Evolutionary conservation across 2,888 invertebrate genomes (phyloP), one percentile per base, ranked within the genome.

Genomic region (Eilema griseolum): DNA sequence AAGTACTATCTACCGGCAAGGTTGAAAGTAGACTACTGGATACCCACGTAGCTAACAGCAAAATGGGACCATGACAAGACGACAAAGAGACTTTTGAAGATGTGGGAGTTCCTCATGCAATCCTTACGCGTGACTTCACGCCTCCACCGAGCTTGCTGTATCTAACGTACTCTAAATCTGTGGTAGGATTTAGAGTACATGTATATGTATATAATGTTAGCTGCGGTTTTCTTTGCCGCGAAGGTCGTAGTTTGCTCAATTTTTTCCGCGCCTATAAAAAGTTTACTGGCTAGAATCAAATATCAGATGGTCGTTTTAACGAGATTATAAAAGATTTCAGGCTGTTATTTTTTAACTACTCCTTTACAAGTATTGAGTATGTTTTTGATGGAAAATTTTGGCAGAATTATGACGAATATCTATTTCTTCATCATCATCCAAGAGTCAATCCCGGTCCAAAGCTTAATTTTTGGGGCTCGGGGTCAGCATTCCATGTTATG

Each of bases 221-320:
- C 3, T 67, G 61, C 62, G 69, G 75, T 76, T 79, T 69, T 20
- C 31, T 33, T 67, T 52, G 61, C 41, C 28, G 64, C 24, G 52
- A 70, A 70, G 61, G 59, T 46, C 56, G 41, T 37, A 26, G 24
- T 66, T 28, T 57, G 24, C 12, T 10, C 56, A 20, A 37, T 24
- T 71, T 70, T 70, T 67, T 59, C 59, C 33, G n/a, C 24, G 63
- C 11, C 24, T 31, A 67, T 67, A 63, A 63, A 67, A 57, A 59
- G 2, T 71, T 71, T 71, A 60, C 60, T n/a, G 46, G 20, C 37
- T 26, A 3, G 28, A 61, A 62, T 66, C 52, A 62, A 66, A 66
- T 56, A n/a, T 23, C 61, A 24, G 56, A 61, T 66, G 28, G 23
- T 46, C 41, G 65, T 61, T 61, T 59, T 61, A 26, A 56, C 24